Evolutionary conservation across 1,140 invertebrate genomes (phyloP), one percentile per base, ranked within the genome.

Genomic region (Drosophila ambigua): DNA sequence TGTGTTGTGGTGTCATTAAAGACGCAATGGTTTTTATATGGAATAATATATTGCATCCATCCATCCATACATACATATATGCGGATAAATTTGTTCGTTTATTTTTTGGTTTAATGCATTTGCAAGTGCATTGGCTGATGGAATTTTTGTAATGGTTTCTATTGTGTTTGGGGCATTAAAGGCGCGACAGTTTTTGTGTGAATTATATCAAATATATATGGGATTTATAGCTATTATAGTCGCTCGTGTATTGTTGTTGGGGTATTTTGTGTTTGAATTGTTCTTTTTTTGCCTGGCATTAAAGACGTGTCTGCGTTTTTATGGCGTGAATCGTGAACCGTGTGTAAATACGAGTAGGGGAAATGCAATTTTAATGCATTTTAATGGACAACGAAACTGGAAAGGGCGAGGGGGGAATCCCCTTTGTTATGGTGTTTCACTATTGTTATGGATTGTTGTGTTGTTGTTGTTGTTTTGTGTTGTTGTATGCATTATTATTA

Each of bases 401-500:
- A 39, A 39, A 11, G 35, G 35, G 43, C 23, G 3, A 15, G 48
- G 20, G 26, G 11, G 15, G 41, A 20, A 45, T 39, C 49, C 62
- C 43, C 44, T 35, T 77, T 81, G 52, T 76, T 61, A 13, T 49
- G 58, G 60, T 59, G 46, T 66, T 59, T 78, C 69, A 64, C 55
- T 68, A 35, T 59, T 43, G 41, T 43, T 28, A 39, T 20, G 58
- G 24, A 28, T 48, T 75, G 31, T 58, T 51, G 26, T 68, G 43
- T 45, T 66, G 16, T 16, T 64, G 48, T 15, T 78, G 51, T 64
- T 49, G 67, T 77, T 52, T 48, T 48, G 65, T 53, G 31, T 61
- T 54, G 51, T 65, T 61, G 48, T 45, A 31, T 57, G 61, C 76
- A 39, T 69, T 79, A 64, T 75, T 79, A 83, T 83, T 84, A 74